phyloP scores from a whole-genome alignment of 2,113 vertebrate species.

The Globicephala melas region DNA sequence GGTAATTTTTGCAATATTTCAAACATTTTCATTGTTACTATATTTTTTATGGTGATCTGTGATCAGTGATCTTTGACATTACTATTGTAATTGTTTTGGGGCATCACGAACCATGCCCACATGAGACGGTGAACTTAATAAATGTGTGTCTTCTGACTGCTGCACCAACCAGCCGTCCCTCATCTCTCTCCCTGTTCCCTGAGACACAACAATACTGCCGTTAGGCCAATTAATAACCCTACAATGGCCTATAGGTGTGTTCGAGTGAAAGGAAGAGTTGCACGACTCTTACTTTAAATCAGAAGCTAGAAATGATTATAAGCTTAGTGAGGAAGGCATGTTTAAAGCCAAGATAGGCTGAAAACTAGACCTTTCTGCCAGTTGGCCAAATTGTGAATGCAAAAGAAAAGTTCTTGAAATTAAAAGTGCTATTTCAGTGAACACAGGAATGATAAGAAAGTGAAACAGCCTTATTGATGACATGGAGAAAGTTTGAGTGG shows the following conservation, averaged over 20 bases:
- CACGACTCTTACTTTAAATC: not conserved
- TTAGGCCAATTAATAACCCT: not conserved
- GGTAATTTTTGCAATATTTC: not conserved
- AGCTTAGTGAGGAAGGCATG: not conserved
- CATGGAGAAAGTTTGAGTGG: not conserved
- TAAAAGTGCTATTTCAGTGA: not conserved
- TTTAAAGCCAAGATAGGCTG: not conserved
- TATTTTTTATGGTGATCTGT: not conserved
- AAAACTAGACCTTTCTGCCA: not conserved
- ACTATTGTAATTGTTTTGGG: not conserved
- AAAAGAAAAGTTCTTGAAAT: not conserved
- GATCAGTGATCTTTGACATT: not conserved
- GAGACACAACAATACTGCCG: not conserved
- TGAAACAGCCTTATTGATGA: not conserved
- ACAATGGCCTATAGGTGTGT: not conserved
- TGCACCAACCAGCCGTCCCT: not conserved
- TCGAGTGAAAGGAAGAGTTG: not conserved
- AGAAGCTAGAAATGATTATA: not conserved
- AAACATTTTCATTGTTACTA: not conserved
- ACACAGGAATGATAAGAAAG: not conserved
- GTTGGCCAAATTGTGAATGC: not conserved
- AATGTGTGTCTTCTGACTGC: not conserved
- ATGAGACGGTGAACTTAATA: not conserved
- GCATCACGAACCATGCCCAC: not conserved
- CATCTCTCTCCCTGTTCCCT: not conserved